Base-by-base conservation (phyloP, 92 coral and sea anemone species). In the Siderastrea siderea region DNA sequence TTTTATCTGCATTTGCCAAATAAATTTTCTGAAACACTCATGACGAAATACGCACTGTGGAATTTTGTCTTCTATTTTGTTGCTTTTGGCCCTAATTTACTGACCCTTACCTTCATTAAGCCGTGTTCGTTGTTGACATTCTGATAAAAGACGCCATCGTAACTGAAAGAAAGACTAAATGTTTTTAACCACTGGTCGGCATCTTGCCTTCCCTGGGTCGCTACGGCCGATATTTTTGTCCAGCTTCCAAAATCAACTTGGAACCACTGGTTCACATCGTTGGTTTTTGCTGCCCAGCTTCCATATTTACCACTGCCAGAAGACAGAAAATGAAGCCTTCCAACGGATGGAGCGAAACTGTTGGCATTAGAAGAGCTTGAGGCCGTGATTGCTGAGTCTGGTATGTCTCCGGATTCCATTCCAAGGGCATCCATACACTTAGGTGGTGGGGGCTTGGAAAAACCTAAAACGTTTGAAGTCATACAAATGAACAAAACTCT, bases 181-280 rank as follows among this genome's bases (percentile, higher is more conserved):
- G 19, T 83, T 62, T 47, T 73, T 8, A 83, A 72, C 87, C 87
- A 83, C 44, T 83, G 79, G 47, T 49, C 58, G 7, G 79, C 2
- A 60, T 83, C 87, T 61, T 71, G 79, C 15, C 87, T 49, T 60
- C 87, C 87, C 15, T 83, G 87, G 4, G 71, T 83, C 6, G 26
- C n/a, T 0, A 83, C 55, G 12, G 71, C 71, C 5, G 70, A n/a
- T 47, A 83, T 51, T 26, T 60, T 71, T 19, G 79, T 83, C 87
- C 87, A 83, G 62, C 58, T 46, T 59, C 87, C 87, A 47, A 83
- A 59, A 49, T 83, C 71, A 2, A 73, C 87, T 51, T 83, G 87
- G 47, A 83, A 59, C 26, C 16, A 83, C 57, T 71, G 87, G 7
- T 59, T 48, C 10, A 2, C 46, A 19, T 83, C 11, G 45, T 59